Base-by-base conservation (phyloP, 2,888 invertebrate genomes). In the Drosophila recens region DNA sequence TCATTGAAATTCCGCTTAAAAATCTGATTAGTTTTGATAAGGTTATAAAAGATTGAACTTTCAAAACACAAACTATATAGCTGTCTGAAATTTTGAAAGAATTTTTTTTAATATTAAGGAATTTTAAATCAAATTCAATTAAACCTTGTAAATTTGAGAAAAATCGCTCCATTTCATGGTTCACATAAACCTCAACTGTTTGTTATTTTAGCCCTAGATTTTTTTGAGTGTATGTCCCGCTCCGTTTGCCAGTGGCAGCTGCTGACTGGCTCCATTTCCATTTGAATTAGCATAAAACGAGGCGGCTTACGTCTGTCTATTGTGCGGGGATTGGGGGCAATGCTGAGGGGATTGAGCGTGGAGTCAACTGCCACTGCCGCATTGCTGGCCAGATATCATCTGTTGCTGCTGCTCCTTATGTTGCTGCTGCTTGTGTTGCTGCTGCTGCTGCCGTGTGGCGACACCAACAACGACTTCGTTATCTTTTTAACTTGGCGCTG, bases 181-280 rank as follows among this genome's bases (percentile, higher is more conserved):
- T 27, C 23, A 5, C 5, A 27, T 27, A 27, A 27, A 0, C 27
- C 27, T 27, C 27, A 27, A 27, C 27, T 27, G 5, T 27, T 27
- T 5, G 27, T 27, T 27, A 5, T 27, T 27, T 27, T 1, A 0
- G 27, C 5, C 27, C 27, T n/a, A 5, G n/a, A 38, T 38, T 38
- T 38, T n/a, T 4, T 8, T 6, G 20, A 42, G 42, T 43, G 43
- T 34, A 34, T 49, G 20, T 49, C 17, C 20, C 13, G n/a, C 46
- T 48, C 38, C 48, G 27, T 62, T 49, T 48, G 59, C 57, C 65
- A 65, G 68, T 57, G 80, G 89, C 84, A 84, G 84, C 84, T 85
- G 89, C 84, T 85, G 84, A 85, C 84, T 89, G 89, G 89, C 84
- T 89, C 87, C 89, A 89, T 85, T 85, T 85, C 84, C 89, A 85